Percentiles rank a stretch among this genome's conserved stretches.
Evolutionary conservation across 1,140 invertebrate genomes (phyloP).

Genomic region (Watersipora subatra): DNA sequence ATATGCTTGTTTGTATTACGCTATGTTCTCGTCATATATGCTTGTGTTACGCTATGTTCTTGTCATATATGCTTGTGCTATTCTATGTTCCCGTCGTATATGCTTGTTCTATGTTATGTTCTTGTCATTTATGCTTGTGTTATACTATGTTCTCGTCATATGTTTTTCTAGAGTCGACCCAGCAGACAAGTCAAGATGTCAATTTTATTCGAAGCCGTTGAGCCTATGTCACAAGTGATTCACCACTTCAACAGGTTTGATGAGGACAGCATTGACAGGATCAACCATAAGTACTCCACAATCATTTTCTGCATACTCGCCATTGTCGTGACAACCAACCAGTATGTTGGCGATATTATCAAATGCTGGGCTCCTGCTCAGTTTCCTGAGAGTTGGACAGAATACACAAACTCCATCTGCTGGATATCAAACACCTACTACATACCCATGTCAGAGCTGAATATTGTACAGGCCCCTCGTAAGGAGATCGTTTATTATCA

Average conservation of each 20-base stretch:
- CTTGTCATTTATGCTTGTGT: too few species aligned
- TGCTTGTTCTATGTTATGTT: too few species aligned
- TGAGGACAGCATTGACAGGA: constrained; percentile 35
- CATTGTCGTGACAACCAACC: constrained; percentile 64
- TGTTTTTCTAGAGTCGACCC: too few species aligned
- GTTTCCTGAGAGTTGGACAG: constrained; percentile 32
- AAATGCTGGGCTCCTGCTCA: constrained; percentile 35
- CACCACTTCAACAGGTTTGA: constrained; percentile 12
- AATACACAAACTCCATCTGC: constrained; percentile 22
- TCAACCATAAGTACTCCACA: constrained; percentile 37
- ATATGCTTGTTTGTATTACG: too few species aligned
- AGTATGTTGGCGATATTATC: constrained; percentile 68
- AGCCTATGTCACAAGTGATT: background rate
- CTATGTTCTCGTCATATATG: too few species aligned
- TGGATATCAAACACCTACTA: constrained; percentile 32
- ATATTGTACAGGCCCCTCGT: constrained; percentile 7
- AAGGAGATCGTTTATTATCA: constrained; percentile 11
- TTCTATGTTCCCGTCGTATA: too few species aligned
- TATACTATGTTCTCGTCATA: too few species aligned
- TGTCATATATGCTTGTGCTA: too few species aligned
- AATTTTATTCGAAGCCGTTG: background rate
- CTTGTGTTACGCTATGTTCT: too few species aligned
- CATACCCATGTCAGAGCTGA: constrained; percentile 12
- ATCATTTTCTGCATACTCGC: constrained; percentile 38
- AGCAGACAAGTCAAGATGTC: too few species aligned